Conservation (phyloP, 2,888 invertebrate genomes). For the Biston betularia region DNA sequence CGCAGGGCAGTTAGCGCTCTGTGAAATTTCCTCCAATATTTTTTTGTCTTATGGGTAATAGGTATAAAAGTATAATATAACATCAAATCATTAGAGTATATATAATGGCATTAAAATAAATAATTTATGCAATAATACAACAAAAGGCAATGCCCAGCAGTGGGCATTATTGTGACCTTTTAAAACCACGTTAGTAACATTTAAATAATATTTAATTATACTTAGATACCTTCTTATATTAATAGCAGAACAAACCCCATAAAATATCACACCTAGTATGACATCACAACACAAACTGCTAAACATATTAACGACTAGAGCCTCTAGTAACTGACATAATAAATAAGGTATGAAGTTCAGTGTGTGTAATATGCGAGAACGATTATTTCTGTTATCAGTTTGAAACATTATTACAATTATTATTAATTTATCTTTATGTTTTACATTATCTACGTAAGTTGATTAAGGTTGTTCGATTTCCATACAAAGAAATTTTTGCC, state of each 20-base stretch:
- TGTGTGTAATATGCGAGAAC: background rate
- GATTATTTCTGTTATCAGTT: conserved; percentile 1
- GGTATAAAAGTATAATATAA: background rate
- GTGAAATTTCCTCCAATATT: too few relatives aligned
- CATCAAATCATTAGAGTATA: too few relatives aligned
- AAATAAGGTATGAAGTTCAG: conserved; percentile 1
- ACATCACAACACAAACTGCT: conserved; percentile 4
- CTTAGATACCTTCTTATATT: background rate
- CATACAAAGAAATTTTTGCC: too few relatives aligned
- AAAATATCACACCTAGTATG: background rate
- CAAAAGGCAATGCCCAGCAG: too few relatives aligned
- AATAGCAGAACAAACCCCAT: background rate
- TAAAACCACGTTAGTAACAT: too few relatives aligned
- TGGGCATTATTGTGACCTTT: too few relatives aligned
- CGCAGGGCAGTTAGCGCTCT: too few relatives aligned
- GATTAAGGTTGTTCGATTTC: too few relatives aligned
- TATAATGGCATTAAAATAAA: too few relatives aligned
- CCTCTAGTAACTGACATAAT: too few relatives aligned
- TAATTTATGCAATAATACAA: too few relatives aligned
- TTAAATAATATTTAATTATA: background rate
- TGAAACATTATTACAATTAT: conserved; percentile 1
- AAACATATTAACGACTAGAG: background rate
- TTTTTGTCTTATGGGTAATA: too few relatives aligned
- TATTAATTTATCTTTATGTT: background rate
- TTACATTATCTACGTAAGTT: background rate